Percentiles rank a stretch among this genome's conserved stretches.
Conservation (phyloP, 2,113 vertebrate genomes). For the Leucoraja erinaceus region DNA sequence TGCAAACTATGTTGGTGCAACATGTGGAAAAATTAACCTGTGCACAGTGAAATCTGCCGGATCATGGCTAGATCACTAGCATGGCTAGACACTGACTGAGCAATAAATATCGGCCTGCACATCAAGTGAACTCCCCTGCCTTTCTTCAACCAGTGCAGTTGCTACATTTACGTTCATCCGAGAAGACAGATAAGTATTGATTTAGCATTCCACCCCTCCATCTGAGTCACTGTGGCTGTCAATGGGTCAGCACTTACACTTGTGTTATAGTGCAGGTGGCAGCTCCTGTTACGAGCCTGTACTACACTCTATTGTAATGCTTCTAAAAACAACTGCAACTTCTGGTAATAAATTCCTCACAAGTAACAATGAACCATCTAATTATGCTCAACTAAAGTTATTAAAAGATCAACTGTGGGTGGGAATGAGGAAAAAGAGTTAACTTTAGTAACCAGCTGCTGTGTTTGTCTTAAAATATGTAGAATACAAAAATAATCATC, state of each 20-base stretch:
- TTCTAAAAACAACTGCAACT: neutral
- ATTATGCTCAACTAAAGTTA: neutral
- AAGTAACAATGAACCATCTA: neutral
- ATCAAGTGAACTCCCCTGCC: neutral
- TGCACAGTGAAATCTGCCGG: neutral
- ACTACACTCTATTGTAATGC: neutral
- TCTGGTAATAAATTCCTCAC: neutral
- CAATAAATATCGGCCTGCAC: neutral
- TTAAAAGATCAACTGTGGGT: neutral
- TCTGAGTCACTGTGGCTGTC: neutral
- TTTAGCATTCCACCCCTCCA: neutral
- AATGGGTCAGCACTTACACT: neutral
- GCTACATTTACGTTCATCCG: neutral
- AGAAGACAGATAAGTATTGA: neutral
- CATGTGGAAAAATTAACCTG: neutral
- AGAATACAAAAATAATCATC: neutral
- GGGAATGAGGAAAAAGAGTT: neutral
- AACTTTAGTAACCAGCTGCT: neutral
- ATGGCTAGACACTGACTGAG: neutral
- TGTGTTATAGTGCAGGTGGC: neutral
- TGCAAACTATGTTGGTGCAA: neutral
- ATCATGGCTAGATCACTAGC: neutral
- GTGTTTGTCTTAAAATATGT: neutral
- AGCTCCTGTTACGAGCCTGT: neutral
- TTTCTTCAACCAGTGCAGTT: neutral